Evolutionary conservation across 2,113 vertebrate genomes (phyloP), one percentile per base, ranked within the genome.

Genomic region (Paradisaea rubra): DNA sequence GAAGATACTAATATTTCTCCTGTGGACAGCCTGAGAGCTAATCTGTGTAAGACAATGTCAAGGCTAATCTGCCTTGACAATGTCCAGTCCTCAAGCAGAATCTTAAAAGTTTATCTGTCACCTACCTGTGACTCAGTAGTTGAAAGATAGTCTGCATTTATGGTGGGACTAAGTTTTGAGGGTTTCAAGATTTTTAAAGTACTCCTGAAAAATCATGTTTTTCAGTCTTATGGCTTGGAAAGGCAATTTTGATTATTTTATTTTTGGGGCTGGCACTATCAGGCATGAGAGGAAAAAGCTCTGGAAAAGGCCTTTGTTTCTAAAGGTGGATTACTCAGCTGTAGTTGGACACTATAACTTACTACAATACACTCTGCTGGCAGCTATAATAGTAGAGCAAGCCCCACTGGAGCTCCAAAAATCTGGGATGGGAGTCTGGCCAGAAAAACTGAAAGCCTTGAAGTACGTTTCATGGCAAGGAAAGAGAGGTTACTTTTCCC

Each of bases 401-500:
- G 52, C 49, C 53, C n/a, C 74, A 63, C 44, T 71, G 79, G 72
- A 93, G 88, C 68, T 96, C 79, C 79, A 78, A 44, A 96, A 91
- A n/a, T 85, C 71, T 81, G 63, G 45, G 49, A 49, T 95, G 94
- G 95, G 94, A 95, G 37, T 66, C 86, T 86, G 76, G 91, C 94
- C 95, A 96, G 94, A 80, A 95, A 90, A 96, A 54, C 61, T 88
- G 74, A 91, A 91, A 96, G 84, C 88, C 94, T 95, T 94, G 65
- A 94, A 94, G 76, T 86, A 44, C n/a, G 56, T 95, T 97, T 90
- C 78, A 72, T 94, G 91, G 93, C 83, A 97, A 96, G 65, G 56
- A 91, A 94, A 94, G 81, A 96, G 95, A 91, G 50, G 71, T 94
- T 95, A 53, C 87, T 59, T 94, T 77, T 64, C 30, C 89, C 94